A percentile compares a stretch with the other conserved stretches of the same genome.
Conservation (phyloP, 2,888 invertebrate species). For the Yponomeuta plumbellus region DNA sequence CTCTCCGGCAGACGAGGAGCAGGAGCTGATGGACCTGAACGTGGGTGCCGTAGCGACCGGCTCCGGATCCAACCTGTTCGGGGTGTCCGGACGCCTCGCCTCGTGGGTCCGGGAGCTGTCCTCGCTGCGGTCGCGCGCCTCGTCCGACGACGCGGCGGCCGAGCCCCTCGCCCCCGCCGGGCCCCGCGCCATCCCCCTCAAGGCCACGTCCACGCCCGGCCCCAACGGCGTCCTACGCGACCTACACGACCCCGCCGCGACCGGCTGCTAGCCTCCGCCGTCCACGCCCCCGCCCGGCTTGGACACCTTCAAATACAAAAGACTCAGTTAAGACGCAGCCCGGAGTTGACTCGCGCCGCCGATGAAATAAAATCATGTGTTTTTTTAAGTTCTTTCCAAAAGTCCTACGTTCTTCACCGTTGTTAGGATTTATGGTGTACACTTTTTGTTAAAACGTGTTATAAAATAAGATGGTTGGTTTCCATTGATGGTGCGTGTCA, state of each 20-base stretch:
- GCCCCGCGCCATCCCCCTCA: constrained; percentile 35
- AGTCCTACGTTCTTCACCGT: too few species aligned
- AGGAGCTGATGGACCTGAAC: constrained; percentile 58
- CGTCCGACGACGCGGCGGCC: constrained; percentile 27
- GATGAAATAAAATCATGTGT: constrained; percentile 17
- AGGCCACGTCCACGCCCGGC: constrained; percentile 32
- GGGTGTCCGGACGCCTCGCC: constrained; percentile 68
- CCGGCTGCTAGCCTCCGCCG: constrained; percentile 15
- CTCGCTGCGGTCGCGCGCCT: constrained; percentile 44
- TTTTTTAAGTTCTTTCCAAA: too few species aligned
- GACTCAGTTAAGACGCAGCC: constrained; percentile 11
- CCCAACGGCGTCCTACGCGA: constrained; percentile 49
- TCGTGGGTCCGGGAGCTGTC: constrained; percentile 72
- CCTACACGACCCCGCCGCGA: constrained; percentile 29
- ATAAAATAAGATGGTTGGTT: too few species aligned
- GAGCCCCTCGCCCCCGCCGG: constrained; percentile 42
- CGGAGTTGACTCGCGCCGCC: constrained; percentile 15
- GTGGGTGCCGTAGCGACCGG: constrained; percentile 69
- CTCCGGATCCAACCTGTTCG: constrained; percentile 69
- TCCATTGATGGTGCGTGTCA: too few species aligned
- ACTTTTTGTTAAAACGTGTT: too few species aligned
- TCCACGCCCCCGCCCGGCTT: constrained; percentile 10
- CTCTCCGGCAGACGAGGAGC: constrained; percentile 54
- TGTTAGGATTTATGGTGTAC: too few species aligned
- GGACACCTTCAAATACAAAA: constrained; percentile 18